phyloP scores from a whole-genome alignment of 2,888 invertebrate genomes.

The Phragmatobia fuliginosa region DNA sequence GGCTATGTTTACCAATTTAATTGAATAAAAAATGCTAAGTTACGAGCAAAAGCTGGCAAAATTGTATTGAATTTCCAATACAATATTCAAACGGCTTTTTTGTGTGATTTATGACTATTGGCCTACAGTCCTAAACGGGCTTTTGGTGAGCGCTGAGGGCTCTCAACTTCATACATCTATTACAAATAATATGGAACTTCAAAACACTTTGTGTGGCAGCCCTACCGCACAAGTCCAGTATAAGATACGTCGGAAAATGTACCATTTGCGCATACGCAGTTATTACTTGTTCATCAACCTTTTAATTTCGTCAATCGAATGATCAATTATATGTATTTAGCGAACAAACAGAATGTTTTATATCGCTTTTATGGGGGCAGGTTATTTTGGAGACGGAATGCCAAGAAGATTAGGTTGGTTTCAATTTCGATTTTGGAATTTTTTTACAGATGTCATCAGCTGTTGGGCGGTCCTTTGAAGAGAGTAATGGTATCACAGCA shows the following conservation, averaged over 20 bases:
- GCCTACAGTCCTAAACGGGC: too few relatives aligned
- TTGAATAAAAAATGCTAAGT: too few relatives aligned
- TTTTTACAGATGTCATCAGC: not conserved
- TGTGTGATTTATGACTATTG: too few relatives aligned
- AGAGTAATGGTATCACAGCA: not conserved
- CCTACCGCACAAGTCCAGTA: constrained; percentile 44
- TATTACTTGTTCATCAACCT: constrained; percentile 55
- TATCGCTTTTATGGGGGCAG: constrained; percentile 36
- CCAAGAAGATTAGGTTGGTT: constrained; percentile 41
- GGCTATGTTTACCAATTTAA: too few relatives aligned
- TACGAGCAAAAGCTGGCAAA: too few relatives aligned
- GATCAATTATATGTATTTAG: constrained; percentile 50
- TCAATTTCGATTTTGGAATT: constrained; percentile 25
- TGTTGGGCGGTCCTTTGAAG: not conserved
- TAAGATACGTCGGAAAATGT: constrained; percentile 66
- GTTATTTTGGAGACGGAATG: constrained; percentile 35
- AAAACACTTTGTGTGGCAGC: constrained; percentile 22
- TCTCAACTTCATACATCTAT: not conserved
- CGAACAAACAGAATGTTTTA: constrained; percentile 38
- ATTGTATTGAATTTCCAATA: too few relatives aligned
- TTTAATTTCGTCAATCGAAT: constrained; percentile 52
- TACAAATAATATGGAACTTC: not conserved
- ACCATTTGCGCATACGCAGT: constrained; percentile 52
- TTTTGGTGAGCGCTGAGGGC: too few relatives aligned
- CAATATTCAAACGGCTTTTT: too few relatives aligned